Conservation (phyloP, 2,888 invertebrate genomes). For the Macaria liturata region DNA sequence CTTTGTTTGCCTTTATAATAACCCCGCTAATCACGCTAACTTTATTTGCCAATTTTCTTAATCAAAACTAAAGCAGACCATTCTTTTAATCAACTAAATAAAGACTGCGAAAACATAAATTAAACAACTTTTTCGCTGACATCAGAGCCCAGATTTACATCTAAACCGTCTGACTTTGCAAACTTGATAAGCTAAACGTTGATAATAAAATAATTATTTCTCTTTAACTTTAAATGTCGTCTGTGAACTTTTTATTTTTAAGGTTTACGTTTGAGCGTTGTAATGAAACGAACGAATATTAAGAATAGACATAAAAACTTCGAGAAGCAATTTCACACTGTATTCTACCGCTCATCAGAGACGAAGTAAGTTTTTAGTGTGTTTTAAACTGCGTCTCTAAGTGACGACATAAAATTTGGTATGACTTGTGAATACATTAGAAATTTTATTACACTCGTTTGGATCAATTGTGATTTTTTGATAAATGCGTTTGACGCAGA, state of each 20-base stretch:
- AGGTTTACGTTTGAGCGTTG: conserved; percentile 14
- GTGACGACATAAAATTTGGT: conserved; percentile 15
- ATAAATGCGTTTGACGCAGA: too few species aligned
- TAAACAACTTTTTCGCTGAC: neutral
- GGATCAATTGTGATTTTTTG: conserved; percentile 1
- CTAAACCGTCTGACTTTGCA: conserved; percentile 19
- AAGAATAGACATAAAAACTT: conserved; percentile 23
- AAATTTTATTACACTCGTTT: conserved; percentile 15
- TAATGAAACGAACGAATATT: conserved; percentile 22
- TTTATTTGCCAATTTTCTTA: conserved; percentile 7
- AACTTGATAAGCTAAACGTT: conserved; percentile 21
- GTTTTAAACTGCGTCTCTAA: conserved; percentile 20
- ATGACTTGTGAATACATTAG: conserved; percentile 23
- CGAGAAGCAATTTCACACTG: conserved; percentile 20
- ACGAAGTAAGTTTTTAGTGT: conserved; percentile 19
- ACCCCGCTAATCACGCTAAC: conserved; percentile 40
- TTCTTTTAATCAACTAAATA: too few species aligned
- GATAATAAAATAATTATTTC: conserved; percentile 26
- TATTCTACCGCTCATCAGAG: conserved; percentile 20
- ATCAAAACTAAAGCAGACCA: neutral
- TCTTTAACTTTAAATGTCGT: conserved; percentile 22
- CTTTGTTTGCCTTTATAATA: conserved; percentile 55
- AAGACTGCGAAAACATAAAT: neutral
- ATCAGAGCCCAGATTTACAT: conserved; percentile 13
- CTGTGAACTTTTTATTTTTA: conserved; percentile 24